These are phyloP conservation scores for Aphaenogaster rudis DNA, from an alignment of 1,140 invertebrate species.

Conservation along the genomic window DNA sequence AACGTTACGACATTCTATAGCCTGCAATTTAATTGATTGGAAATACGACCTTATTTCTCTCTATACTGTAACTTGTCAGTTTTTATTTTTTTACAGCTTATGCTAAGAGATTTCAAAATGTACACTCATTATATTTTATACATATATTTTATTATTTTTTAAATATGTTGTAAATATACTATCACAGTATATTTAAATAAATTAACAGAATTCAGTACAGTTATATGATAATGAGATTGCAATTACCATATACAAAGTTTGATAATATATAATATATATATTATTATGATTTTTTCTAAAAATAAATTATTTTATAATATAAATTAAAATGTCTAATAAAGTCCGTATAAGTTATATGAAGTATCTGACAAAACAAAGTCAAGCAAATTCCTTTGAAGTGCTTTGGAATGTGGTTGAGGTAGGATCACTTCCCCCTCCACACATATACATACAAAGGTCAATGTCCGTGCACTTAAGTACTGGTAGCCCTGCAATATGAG, in stretches of 20 bases:
- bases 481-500: slow-evolving; percentile 65
- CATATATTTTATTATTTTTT: background rate
- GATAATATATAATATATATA: slow-evolving; percentile 1
- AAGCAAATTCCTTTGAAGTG: slow-evolving; percentile 83
- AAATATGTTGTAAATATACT: background rate
- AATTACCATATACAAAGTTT: background rate
- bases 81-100: slow-evolving; percentile 6
- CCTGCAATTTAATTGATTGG: slow-evolving; percentile 51
- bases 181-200: slow-evolving; percentile 3
- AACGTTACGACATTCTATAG: slow-evolving; percentile 40
- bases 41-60: slow-evolving; percentile 46
- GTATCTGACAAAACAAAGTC: slow-evolving; percentile 81
- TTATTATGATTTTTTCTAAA: background rate
- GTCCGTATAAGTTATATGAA: slow-evolving; percentile 30
- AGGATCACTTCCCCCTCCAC: slow-evolving; percentile 72
- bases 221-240: slow-evolving; percentile 12
- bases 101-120: background rate
- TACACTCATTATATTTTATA: background rate
- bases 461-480: slow-evolving; percentile 68
- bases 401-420: slow-evolving; percentile 77
- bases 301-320: slow-evolving; percentile 1
- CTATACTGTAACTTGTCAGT: background rate
- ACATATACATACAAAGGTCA: slow-evolving; percentile 58
- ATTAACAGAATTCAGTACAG: background rate
- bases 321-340: slow-evolving; percentile 14